Evolutionary conservation across 2,113 vertebrate species (phyloP).

Genomic region (Montifringilla adamsi): DNA sequence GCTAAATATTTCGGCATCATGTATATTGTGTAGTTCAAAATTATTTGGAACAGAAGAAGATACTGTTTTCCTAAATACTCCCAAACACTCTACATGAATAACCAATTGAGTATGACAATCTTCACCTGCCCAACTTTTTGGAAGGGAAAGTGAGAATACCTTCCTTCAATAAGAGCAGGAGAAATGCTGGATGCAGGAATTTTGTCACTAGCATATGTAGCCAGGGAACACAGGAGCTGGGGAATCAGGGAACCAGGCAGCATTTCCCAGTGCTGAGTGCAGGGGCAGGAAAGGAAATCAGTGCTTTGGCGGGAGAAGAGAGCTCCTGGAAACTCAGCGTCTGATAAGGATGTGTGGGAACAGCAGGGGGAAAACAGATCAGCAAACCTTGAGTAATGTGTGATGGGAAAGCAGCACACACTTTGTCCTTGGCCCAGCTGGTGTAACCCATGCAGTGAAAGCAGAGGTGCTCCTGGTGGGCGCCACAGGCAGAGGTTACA

Average conservation of each 20-base stretch:
- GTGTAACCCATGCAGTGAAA: neutral
- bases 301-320: neutral
- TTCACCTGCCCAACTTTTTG: neutral
- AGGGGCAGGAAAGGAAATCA: neutral
- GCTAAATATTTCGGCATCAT: neutral
- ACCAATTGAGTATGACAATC: neutral
- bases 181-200: neutral
- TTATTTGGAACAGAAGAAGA: neutral
- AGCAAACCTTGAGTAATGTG: neutral
- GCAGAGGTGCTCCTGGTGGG: neutral
- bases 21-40: neutral
- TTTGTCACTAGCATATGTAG: accelerated
- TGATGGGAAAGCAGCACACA: neutral
- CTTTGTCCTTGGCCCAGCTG: neutral
- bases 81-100: neutral
- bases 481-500: neutral
- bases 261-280: accelerated
- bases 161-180: neutral
- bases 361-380: neutral
- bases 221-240: neutral
- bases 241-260: neutral
- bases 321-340: neutral
- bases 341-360: slow-evolving; percentile 13
- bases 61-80: neutral
- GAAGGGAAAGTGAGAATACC: neutral